phyloP scores from a whole-genome alignment of 2,797 vertebrate genomes.

The Myripristis jacobus region DNA sequence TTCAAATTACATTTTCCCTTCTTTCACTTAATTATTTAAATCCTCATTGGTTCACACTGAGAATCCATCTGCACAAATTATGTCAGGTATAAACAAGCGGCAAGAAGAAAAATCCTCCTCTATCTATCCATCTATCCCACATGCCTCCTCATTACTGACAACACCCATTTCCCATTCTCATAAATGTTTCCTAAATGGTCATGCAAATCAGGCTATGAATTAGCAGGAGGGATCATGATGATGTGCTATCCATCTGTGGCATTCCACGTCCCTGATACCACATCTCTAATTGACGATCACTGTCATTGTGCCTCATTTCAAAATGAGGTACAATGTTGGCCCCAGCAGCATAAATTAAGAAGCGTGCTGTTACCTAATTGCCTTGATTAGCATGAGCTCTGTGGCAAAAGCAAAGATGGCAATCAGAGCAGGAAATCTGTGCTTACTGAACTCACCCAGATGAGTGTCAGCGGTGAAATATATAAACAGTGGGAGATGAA shows the following conservation, averaged over 20 bases:
- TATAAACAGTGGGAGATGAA: constrained; percentile 14
- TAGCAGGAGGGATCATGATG: constrained; percentile 69
- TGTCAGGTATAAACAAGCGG: constrained; percentile 66
- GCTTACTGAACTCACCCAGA: constrained; percentile 35
- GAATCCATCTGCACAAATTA: constrained; percentile 77
- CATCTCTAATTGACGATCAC: constrained; percentile 78
- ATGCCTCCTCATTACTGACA: constrained; percentile 68
- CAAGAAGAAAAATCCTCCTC: constrained; percentile 49
- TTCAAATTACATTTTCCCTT: constrained; percentile 47
- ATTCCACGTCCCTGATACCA: constrained; percentile 59
- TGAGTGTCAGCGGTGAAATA: constrained; percentile 33
- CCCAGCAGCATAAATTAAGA: constrained; percentile 78
- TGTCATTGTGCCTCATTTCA: constrained; percentile 72
- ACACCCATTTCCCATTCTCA: constrained; percentile 72
- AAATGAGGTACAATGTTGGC: constrained; percentile 63
- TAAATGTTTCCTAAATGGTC: constrained; percentile 79
- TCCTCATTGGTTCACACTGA: constrained; percentile 49
- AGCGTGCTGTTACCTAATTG: constrained; percentile 75
- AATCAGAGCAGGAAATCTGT: constrained; percentile 63
- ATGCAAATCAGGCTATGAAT: constrained; percentile 78
- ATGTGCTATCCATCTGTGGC: constrained; percentile 74
- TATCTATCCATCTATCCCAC: constrained; percentile 57
- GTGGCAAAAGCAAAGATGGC: constrained; percentile 53
- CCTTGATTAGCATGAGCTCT: constrained; percentile 75
- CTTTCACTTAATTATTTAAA: constrained; percentile 67